phyloP scores from a whole-genome alignment of 2,113 vertebrate genomes.

The Oryzias melastigma region DNA sequence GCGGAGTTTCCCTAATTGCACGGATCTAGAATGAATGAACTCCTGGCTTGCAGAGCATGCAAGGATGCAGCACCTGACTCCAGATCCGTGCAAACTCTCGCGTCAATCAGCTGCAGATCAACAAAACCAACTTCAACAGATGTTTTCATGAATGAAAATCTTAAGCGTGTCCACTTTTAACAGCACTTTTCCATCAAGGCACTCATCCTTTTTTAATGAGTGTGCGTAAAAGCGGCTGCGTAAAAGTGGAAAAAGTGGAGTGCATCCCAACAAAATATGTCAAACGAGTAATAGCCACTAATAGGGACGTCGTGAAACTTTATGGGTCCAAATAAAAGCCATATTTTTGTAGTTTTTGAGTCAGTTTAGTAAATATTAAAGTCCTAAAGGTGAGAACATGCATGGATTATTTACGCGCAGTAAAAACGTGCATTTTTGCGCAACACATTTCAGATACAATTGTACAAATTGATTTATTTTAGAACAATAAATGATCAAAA shows the following conservation, averaged over 20 bases:
- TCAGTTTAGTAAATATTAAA: slow-evolving; percentile 14
- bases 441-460: background rate
- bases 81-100: slow-evolving; percentile 15
- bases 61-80: background rate
- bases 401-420: too few relatives aligned
- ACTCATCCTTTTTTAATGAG: background rate
- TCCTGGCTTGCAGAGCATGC: background rate
- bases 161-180: background rate
- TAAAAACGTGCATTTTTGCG: too few relatives aligned
- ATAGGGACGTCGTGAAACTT: slow-evolving; percentile 17
- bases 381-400: too few relatives aligned
- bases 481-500: background rate
- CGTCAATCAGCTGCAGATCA: slow-evolving; percentile 17
- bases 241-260: slow-evolving; percentile 30
- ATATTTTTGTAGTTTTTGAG: slow-evolving; percentile 3
- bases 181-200: background rate
- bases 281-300: slow-evolving; percentile 4
- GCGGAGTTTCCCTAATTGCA: too few relatives aligned
- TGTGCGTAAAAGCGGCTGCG: slow-evolving; percentile 19
- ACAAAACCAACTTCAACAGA: slow-evolving; percentile 14
- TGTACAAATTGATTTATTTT: background rate
- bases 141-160: slow-evolving; percentile 3
- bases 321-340: slow-evolving; percentile 13
- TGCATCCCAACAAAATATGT: slow-evolving; percentile 19
- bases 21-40: slow-evolving; percentile 4